Evolutionary conservation across 2,113 vertebrate species (phyloP), one percentile per base, ranked within the genome.

Genomic region (Salminus brasiliensis): DNA sequence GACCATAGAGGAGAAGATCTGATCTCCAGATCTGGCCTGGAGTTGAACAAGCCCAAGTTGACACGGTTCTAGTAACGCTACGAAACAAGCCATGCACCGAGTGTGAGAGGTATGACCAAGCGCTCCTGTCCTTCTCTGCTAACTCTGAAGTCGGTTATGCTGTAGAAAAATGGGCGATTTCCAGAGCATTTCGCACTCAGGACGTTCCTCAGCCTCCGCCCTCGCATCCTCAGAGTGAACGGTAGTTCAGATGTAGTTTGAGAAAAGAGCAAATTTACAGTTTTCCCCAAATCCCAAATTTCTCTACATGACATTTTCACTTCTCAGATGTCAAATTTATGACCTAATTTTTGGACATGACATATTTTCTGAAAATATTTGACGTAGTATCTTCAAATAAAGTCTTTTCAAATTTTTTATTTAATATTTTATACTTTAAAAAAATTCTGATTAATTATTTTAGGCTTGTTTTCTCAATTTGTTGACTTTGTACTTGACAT

Each of bases 1-100:
- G 43, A 85, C 15, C 53, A 63, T 43, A 76, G 88, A 86, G 82
- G 74, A 88, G 80, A 83, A 87, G 85, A 88, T 87, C 87, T 90
- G 90, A 85, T 87, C 72, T 81, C 78, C 80, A 76, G 72, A 78
- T 52, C 32, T n/a, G 66, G 55, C 45, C 72, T 62, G 72, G 39
- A 66, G 34, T 65, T 49, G 0, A 69, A 34, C 36, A 39, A 71
- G 59, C 72, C 60, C 57, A 27, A 36, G 74, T 49, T 41, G 41
- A 60, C 36, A 78, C 59, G 29, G 25, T 43, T 77, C 39, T 43
- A 69, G 72, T 10, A 62, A 34, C 80, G 85, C 83, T 80, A 84
- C 70, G 83, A 86, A 87, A 36, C 85, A 86, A 90, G 88, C 88
- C 88, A 89, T 80, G 78, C 71, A 55, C 60, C 41, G 43, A 25